phyloP scores from a whole-genome alignment of 2,113 vertebrate species.

The Lontra canadensis region DNA sequence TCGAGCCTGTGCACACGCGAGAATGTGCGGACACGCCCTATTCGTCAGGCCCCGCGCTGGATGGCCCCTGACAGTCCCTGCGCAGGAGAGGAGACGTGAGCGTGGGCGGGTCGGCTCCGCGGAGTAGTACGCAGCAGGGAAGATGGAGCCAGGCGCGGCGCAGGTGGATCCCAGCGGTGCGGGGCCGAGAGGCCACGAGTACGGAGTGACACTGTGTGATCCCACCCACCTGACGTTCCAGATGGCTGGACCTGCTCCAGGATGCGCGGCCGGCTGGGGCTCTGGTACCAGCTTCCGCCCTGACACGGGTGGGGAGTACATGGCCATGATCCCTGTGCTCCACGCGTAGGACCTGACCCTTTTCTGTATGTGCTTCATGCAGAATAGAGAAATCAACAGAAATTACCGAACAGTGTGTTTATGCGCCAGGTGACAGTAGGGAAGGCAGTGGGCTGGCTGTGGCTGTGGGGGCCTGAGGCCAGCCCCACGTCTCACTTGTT shows the following conservation, averaged over 20 bases:
- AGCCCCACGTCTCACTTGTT: accelerated
- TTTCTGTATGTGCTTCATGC: neutral
- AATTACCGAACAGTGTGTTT: neutral
- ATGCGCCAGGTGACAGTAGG: accelerated
- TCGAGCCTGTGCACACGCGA: accelerated
- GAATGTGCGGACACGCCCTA: accelerated
- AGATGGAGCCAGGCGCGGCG: accelerated
- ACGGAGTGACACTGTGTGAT: accelerated
- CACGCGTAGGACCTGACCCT: accelerated
- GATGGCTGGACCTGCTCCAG: accelerated
- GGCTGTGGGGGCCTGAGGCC: neutral
- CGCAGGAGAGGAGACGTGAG: accelerated
- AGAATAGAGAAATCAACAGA: neutral
- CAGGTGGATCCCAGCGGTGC: accelerated
- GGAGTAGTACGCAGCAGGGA: accelerated
- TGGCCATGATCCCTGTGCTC: neutral
- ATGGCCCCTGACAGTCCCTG: accelerated
- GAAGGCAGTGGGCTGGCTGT: too few relatives aligned
- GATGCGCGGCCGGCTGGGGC: neutral
- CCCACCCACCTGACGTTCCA: accelerated
- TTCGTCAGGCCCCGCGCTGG: accelerated
- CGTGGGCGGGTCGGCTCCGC: accelerated
- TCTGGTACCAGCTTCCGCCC: too few relatives aligned
- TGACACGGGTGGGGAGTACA: neutral
- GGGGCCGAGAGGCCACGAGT: accelerated